These are phyloP conservation scores for Amyelois transitella DNA, from an alignment of 1,140 invertebrate species.

Conservation along the genomic window DNA sequence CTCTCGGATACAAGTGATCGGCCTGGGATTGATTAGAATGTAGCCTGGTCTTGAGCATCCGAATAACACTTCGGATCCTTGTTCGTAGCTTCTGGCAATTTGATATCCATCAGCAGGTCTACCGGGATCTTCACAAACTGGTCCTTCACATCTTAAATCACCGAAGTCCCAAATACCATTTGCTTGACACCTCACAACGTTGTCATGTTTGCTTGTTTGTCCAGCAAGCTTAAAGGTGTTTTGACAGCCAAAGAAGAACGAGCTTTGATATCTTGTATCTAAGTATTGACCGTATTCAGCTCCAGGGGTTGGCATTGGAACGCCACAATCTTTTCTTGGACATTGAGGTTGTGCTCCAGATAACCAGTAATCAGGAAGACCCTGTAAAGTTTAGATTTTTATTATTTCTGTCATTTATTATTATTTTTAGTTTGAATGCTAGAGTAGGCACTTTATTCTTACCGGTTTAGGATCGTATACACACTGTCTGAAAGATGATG, in stretches of 20 bases:
- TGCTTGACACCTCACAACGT: conserved; percentile 92
- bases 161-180: conserved; percentile 98
- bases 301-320: conserved; percentile 90
- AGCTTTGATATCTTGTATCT: conserved; percentile 93
- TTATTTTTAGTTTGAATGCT: not conserved
- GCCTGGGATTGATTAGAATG: conserved; percentile 91
- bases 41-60: conserved; percentile 93
- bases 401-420: not conserved
- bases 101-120: conserved; percentile 93
- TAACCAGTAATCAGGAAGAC: conserved; percentile 93
- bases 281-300: conserved; percentile 91
- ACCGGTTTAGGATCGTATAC: conserved; percentile 94
- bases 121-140: conserved; percentile 96
- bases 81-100: conserved; percentile 93
- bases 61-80: conserved; percentile 92
- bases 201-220: conserved; percentile 92
- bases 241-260: conserved; percentile 97
- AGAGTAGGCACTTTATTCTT: conserved; percentile 30
- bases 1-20: conserved; percentile 92
- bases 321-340: conserved; percentile 90
- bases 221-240: conserved; percentile 96
- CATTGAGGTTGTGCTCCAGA: conserved; percentile 90
- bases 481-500: conserved; percentile 91
- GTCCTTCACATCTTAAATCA: conserved; percentile 95
- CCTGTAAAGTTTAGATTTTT: conserved; percentile 74